Evolutionary conservation across 2,797 vertebrate species (phyloP).

Genomic region (Alfaro cultratus): DNA sequence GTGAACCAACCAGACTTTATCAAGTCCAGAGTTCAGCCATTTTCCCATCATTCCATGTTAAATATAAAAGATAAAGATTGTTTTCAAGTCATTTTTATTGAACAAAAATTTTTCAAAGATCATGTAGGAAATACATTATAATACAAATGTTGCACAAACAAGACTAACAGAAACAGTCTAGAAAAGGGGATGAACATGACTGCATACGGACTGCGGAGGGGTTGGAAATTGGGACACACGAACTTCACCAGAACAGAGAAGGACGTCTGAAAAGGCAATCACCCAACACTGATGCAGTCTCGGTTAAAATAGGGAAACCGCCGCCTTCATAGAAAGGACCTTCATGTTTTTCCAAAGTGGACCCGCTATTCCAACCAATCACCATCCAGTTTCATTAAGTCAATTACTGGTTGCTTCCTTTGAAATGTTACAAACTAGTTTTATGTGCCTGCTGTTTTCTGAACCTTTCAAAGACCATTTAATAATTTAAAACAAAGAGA

Average conservation of each 20-base stretch:
- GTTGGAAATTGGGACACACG: not conserved
- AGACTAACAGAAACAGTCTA: constrained; percentile 62
- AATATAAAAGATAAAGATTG: not conserved
- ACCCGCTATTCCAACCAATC: not conserved
- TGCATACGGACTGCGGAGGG: constrained; percentile 2
- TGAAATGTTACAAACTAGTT: not conserved
- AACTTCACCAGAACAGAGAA: constrained; percentile 23
- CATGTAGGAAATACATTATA: constrained; percentile 76
- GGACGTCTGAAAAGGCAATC: constrained; percentile 10
- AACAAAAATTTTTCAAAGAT: constrained; percentile 74
- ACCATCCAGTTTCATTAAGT: not conserved
- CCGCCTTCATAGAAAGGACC: not conserved
- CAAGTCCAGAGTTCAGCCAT: not conserved
- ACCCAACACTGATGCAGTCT: constrained; percentile 22
- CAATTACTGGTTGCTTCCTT: not conserved
- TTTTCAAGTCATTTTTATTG: constrained; percentile 72
- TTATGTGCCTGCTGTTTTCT: not conserved
- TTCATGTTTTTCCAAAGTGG: not conserved
- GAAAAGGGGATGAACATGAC: constrained; percentile 50
- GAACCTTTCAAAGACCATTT: not conserved
- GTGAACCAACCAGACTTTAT: not conserved
- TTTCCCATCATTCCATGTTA: too few species aligned
- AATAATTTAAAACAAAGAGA: not conserved
- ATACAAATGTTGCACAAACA: constrained; percentile 71
- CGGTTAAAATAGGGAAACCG: constrained; percentile 6